phyloP scores from a whole-genome alignment of 2,797 vertebrate species.

The Pangasius sanitwongsei region DNA sequence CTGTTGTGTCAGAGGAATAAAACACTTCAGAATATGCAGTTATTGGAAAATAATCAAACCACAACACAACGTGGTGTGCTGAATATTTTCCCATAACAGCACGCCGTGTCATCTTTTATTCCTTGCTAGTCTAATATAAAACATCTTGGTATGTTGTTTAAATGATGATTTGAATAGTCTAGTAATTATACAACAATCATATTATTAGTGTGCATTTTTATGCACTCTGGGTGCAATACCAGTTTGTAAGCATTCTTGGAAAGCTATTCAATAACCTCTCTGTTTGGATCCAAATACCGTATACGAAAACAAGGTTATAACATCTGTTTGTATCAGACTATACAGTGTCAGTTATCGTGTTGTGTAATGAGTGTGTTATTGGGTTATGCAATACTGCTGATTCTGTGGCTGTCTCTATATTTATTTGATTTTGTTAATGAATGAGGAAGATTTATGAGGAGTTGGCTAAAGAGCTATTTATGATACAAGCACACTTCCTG shows the following conservation, averaged over 20 bases:
- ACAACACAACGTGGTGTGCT: background rate
- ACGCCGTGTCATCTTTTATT: background rate
- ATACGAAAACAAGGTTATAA: background rate
- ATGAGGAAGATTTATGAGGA: slow-evolving; percentile 54
- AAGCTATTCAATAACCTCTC: slow-evolving; percentile 15
- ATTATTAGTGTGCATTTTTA: background rate
- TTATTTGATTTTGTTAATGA: slow-evolving; percentile 9
- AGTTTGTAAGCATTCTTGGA: background rate
- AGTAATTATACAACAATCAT: background rate
- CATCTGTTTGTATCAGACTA: background rate
- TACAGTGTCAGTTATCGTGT: background rate
- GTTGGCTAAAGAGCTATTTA: slow-evolving; percentile 43
- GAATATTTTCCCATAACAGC: background rate
- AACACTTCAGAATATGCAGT: background rate
- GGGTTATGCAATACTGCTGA: background rate
- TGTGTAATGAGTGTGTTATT: background rate
- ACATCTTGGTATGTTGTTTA: background rate
- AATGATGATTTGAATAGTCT: background rate
- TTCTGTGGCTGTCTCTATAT: background rate
- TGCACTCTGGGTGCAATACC: background rate
- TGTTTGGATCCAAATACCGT: background rate
- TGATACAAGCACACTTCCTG: slow-evolving; percentile 46
- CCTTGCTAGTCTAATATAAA: background rate
- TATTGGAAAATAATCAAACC: background rate
- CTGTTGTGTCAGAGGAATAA: background rate